phyloP scores from a whole-genome alignment of 1,140 invertebrate species.

The Cephus cinctus region DNA sequence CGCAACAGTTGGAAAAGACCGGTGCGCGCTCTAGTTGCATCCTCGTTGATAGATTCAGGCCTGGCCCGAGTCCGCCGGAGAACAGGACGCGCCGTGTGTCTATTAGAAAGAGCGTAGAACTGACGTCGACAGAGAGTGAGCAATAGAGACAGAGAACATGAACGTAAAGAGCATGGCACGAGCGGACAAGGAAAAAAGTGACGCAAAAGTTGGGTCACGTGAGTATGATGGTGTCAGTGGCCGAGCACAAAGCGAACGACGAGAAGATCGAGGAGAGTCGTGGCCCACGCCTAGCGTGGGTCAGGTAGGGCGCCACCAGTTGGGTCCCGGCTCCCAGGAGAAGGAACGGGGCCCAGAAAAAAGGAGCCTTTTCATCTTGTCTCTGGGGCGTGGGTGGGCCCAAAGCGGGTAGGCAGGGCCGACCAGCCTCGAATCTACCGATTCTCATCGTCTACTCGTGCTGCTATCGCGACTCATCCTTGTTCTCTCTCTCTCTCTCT shows the following conservation, averaged over 20 bases:
- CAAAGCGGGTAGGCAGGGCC: constrained; percentile 40
- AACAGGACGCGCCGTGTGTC: too few relatives aligned
- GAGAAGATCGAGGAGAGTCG: constrained; percentile 12
- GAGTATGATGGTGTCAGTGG: constrained; percentile 36
- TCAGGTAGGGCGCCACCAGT: constrained; percentile 36
- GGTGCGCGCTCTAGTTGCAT: too few relatives aligned
- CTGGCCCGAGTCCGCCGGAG: background rate
- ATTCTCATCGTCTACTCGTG: too few relatives aligned
- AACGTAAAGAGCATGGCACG: background rate
- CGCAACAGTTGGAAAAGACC: too few relatives aligned
- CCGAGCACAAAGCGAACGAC: constrained; percentile 26
- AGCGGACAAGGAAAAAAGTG: constrained; percentile 2
- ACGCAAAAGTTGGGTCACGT: constrained; percentile 19
- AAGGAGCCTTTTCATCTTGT: constrained; percentile 32
- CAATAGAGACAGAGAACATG: background rate
- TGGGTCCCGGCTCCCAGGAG: constrained; percentile 26
- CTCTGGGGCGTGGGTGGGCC: constrained; percentile 44
- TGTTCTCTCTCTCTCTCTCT: too few relatives aligned
- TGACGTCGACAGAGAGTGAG: background rate
- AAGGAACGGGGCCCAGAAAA: constrained; percentile 21
- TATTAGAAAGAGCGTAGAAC: too few relatives aligned
- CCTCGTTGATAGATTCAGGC: too few relatives aligned
- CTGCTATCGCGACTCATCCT: too few relatives aligned
- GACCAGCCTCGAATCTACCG: constrained; percentile 16
- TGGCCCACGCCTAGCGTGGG: background rate